Percentiles rank a stretch among this genome's conserved stretches.
Evolutionary conservation across 2,797 vertebrate species (phyloP).

Genomic region (Xiphophorus birchmanni): DNA sequence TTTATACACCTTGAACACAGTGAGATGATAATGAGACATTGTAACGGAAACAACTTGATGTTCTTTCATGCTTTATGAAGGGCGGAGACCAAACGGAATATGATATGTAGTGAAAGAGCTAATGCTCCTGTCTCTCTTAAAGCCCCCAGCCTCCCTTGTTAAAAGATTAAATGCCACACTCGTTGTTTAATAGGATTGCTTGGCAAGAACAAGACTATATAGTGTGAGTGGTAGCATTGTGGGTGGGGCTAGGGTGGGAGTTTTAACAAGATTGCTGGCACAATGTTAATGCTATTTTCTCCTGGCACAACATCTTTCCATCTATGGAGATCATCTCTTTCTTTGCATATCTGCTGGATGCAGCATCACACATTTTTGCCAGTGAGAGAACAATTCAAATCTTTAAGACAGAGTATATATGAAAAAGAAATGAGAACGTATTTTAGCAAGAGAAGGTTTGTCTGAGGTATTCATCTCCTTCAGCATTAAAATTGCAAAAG

Average conservation of each 20-base stretch:
- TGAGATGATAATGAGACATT: conserved; percentile 49
- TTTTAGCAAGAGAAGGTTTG: background rate
- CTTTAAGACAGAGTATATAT: conserved; percentile 16
- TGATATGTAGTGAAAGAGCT: conserved; percentile 30
- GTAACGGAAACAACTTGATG: conserved; percentile 15
- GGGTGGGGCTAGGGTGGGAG: conserved; percentile 51
- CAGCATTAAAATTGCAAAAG: background rate
- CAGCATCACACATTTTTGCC: conserved; percentile 25
- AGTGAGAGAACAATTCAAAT: conserved; percentile 22
- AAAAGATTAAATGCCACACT: conserved; percentile 69
- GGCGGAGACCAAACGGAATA: conserved; percentile 30
- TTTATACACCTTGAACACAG: conserved; percentile 47
- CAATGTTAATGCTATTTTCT: conserved; percentile 59
- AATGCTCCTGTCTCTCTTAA: conserved; percentile 37
- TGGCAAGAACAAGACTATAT: conserved; percentile 56
- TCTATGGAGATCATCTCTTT: conserved; percentile 46
- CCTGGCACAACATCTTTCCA: conserved; percentile 49
- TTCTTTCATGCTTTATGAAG: conserved; percentile 28
- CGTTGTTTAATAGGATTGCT: conserved; percentile 76
- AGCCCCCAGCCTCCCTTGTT: conserved; percentile 46
- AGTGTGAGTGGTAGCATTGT: conserved; percentile 43
- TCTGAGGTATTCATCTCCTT: conserved; percentile 20
- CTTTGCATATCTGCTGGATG: conserved; percentile 16
- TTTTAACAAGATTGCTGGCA: conserved; percentile 70
- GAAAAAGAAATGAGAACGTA: background rate